Conservation (phyloP, 2,113 vertebrate species). For the Anoura caudifer region DNA sequence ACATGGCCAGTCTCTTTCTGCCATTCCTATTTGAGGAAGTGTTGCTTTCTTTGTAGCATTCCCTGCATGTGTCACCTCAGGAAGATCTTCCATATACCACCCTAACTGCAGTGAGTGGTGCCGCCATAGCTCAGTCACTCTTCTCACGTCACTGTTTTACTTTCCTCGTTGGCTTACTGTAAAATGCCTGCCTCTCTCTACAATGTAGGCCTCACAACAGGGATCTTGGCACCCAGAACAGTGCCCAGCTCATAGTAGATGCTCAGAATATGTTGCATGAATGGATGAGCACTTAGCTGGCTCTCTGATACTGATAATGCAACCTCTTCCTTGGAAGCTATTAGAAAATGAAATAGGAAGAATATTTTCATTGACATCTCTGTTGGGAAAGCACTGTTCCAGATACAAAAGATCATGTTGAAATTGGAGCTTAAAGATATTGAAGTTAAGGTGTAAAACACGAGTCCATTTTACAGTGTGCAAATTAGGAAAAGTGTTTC, state of each 20-base stretch:
- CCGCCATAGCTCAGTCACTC: rapidly evolving
- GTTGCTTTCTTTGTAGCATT: background rate
- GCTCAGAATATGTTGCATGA: background rate
- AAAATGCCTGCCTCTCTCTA: background rate
- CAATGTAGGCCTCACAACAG: background rate
- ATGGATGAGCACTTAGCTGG: background rate
- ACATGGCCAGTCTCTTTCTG: background rate
- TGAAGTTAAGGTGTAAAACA: background rate
- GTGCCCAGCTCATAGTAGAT: background rate
- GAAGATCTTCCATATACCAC: background rate
- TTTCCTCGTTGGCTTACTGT: background rate
- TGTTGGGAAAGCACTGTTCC: background rate
- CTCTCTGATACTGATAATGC: background rate
- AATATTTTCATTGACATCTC: background rate
- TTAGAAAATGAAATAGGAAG: background rate
- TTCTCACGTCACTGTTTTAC: background rate
- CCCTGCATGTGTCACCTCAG: background rate
- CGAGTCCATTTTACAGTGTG: background rate
- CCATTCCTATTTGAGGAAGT: background rate
- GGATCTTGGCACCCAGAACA: background rate
- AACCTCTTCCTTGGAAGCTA: background rate
- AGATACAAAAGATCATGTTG: background rate
- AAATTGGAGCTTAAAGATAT: background rate
- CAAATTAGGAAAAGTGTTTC: background rate
- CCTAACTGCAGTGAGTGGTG: rapidly evolving